Base-by-base conservation (phyloP, 2,888 invertebrate genomes). In the Standfussiana lucernea region DNA sequence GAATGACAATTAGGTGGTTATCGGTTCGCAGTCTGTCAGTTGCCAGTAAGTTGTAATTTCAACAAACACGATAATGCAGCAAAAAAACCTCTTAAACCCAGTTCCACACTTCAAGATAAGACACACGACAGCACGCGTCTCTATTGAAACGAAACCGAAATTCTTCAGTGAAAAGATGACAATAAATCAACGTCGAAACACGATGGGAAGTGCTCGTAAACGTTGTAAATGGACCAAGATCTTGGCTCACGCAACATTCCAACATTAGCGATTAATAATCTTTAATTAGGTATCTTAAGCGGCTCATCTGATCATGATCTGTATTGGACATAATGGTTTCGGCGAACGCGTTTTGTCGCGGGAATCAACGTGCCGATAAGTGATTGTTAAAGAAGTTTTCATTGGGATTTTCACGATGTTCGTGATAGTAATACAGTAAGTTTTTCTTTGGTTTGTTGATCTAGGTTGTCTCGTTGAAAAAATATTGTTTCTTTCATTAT, bases 181-280 rank as follows among this genome's bases (percentile, higher is more conserved):
- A 66, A 72, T 87, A 82, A 80, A 87, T 85, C 74, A 78, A 59
- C 74, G 77, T 83, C 68, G 6, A 42, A 50, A 45, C 50, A 32
- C 67, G 77, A 61, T 72, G 75, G 88, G 86, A 87, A 87, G 85
- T 79, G 47, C 50, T 70, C 75, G n/a, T 83, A 71, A 74, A 74
- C 64, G 59, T 65, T 83, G 69, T n/a, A 69, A 81, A 79, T 77
- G 67, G 71, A 69, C 62, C 56, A 76, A 66, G 50, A n/a, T 81
- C 61, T 61, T 28, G 5, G 35, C 50, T 59, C 89, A 82, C 89
- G 88, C 89, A 56, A 89, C 89, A 86, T 88, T 89, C 88, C 61
- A 69, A 11, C 35, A 62, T 66, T 15, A 59, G 56, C 79, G 77
- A 88, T 85, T 85, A 82, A 82, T 87, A 75, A 72, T 66, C 24